Percentiles rank a stretch among this genome's conserved stretches.
Conservation (phyloP, 2,888 invertebrate genomes). For the Drosophila incognita region DNA sequence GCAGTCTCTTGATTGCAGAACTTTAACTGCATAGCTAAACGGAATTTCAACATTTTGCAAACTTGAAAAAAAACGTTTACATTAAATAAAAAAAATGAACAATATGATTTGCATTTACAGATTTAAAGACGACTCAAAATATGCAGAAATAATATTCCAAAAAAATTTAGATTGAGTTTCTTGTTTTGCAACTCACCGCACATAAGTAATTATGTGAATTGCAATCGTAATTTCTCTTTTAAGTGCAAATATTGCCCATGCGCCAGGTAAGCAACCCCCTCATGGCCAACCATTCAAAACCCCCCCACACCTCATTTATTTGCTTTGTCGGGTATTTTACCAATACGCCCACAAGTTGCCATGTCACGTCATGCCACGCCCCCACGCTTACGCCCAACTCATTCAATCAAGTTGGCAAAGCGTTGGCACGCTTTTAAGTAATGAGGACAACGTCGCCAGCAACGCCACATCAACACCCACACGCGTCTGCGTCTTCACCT, state of each 20-base stretch:
- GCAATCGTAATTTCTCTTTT: conserved; percentile 35
- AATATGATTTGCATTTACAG: background rate
- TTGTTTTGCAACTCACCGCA: conserved; percentile 12
- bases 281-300: background rate
- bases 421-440: conserved; percentile 71
- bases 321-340: conserved; percentile 20
- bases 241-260: conserved; percentile 47
- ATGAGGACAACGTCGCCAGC: conserved; percentile 62
- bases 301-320: background rate
- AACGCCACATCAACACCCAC: conserved; percentile 28
- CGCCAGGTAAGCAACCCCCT: conserved; percentile 31
- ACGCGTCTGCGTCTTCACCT: background rate
- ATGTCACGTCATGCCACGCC: conserved; percentile 22
- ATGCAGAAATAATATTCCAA: background rate
- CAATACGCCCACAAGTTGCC: conserved; percentile 23
- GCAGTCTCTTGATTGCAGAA: background rate
- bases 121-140: background rate
- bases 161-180: background rate
- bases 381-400: conserved; percentile 33
- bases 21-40: background rate
- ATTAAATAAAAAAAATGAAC: background rate
- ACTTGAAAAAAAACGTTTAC: background rate
- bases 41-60: background rate
- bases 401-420: conserved; percentile 70
- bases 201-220: conserved; percentile 43